Conservation (phyloP, 2,797 vertebrate species). For the Tiaroga cobitis region DNA sequence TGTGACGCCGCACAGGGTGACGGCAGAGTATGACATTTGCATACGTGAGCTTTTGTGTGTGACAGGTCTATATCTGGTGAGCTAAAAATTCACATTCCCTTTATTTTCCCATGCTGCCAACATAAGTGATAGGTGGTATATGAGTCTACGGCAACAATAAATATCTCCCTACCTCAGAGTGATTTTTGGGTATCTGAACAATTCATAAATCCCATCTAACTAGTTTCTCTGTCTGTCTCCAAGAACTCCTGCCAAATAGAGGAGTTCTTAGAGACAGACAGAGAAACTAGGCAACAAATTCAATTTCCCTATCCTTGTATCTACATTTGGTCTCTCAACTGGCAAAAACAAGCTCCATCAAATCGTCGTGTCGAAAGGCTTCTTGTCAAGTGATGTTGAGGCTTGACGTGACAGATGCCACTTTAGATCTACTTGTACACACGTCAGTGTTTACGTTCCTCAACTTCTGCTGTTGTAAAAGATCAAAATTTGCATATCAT, state of each 20-base stretch:
- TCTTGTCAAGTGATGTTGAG: constrained; percentile 30
- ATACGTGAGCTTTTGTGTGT: constrained; percentile 28
- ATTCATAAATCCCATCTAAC: constrained; percentile 28
- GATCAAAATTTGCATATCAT: constrained; percentile 31
- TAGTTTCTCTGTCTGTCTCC: too few species aligned
- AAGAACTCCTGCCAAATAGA: not conserved
- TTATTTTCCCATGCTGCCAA: constrained; percentile 37
- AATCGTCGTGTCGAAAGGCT: not conserved
- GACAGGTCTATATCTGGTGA: constrained; percentile 23
- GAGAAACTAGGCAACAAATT: constrained; percentile 32
- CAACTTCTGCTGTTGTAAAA: constrained; percentile 22
- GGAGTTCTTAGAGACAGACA: not conserved
- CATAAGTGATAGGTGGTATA: constrained; percentile 28
- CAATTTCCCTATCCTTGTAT: constrained; percentile 20
- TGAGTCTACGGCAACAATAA: constrained; percentile 31
- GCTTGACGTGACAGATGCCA: constrained; percentile 48
- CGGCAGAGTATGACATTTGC: constrained; percentile 29
- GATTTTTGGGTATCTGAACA: constrained; percentile 30
- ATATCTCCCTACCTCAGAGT: constrained; percentile 22
- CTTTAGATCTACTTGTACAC: constrained; percentile 56
- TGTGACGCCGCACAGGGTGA: not conserved
- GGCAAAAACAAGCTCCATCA: constrained; percentile 18
- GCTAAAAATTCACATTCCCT: constrained; percentile 35
- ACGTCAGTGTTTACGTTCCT: constrained; percentile 47
- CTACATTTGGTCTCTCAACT: constrained; percentile 11